Conservation (phyloP, 2,797 vertebrate genomes). For the Chiroxiphia lanceolata region DNA sequence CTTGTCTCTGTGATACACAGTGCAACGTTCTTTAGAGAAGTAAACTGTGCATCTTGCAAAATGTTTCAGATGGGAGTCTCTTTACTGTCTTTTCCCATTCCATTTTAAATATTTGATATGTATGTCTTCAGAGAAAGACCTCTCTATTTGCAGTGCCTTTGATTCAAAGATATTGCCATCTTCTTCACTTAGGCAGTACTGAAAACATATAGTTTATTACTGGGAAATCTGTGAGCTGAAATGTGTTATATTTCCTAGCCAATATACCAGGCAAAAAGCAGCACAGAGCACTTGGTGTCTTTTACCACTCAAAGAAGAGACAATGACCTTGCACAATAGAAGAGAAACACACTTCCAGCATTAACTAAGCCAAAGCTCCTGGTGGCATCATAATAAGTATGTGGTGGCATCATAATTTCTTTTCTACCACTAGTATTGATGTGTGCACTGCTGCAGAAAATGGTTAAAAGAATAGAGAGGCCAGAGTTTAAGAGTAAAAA, state of each 20-base stretch:
- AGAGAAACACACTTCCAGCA: neutral
- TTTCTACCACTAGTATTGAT: neutral
- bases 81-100: constrained; percentile 7
- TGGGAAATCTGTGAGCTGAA: neutral
- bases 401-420: constrained; percentile 3
- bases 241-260: neutral
- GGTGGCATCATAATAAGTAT: too few species aligned
- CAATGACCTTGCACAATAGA: neutral
- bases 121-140: neutral
- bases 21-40: neutral
- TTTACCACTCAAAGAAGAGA: neutral
- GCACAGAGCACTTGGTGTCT: neutral
- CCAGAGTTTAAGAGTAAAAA: neutral
- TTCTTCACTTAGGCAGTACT: constrained; percentile 3
- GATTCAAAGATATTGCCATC: constrained; percentile 33
- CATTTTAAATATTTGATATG: neutral
- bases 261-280: neutral
- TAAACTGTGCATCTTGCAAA: neutral
- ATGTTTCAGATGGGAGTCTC: neutral
- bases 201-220: constrained; percentile 9
- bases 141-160: neutral
- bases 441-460: neutral
- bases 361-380: constrained; percentile 6
- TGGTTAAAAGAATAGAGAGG: neutral
- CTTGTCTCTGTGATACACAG: neutral